phyloP scores from a whole-genome alignment of 2,797 vertebrate genomes.

The Chanos chanos region DNA sequence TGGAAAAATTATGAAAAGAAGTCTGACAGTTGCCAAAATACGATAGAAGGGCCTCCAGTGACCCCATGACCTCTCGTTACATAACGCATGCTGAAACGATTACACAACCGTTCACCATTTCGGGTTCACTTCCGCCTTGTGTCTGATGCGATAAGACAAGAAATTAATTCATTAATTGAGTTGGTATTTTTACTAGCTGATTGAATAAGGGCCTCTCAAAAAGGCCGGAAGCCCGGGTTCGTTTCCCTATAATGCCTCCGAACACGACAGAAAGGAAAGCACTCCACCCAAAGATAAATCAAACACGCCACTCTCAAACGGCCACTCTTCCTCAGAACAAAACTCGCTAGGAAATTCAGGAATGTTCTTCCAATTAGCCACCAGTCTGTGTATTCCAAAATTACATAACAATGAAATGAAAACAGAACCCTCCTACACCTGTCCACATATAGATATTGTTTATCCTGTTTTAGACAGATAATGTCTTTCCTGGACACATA shows the following conservation, averaged over 20 bases:
- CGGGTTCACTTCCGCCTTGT: not conserved
- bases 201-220: constrained; percentile 35
- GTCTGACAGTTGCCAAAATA: constrained; percentile 11
- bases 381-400: not conserved
- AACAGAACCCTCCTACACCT: not conserved
- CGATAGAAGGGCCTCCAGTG: constrained; percentile 2
- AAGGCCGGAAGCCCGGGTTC: constrained; percentile 14
- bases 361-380: not conserved
- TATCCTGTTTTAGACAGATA: no score
- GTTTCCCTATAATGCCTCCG: constrained; percentile 22
- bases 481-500: no score
- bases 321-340: not conserved
- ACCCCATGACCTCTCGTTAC: constrained; percentile 24
- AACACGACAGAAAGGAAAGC: constrained; percentile 9
- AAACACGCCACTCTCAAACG: not conserved
- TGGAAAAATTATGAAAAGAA: constrained; percentile 6
- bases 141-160: constrained; percentile 27
- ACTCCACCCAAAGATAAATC: constrained; percentile 27
- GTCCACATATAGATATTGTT: no score
- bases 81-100: constrained; percentile 20
- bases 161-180: constrained; percentile 41
- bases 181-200: constrained; percentile 36
- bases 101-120: constrained; percentile 18
- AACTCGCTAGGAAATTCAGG: not conserved
- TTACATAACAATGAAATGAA: not conserved